Conservation (phyloP, 2,113 vertebrate genomes). For the Rana temporaria region DNA sequence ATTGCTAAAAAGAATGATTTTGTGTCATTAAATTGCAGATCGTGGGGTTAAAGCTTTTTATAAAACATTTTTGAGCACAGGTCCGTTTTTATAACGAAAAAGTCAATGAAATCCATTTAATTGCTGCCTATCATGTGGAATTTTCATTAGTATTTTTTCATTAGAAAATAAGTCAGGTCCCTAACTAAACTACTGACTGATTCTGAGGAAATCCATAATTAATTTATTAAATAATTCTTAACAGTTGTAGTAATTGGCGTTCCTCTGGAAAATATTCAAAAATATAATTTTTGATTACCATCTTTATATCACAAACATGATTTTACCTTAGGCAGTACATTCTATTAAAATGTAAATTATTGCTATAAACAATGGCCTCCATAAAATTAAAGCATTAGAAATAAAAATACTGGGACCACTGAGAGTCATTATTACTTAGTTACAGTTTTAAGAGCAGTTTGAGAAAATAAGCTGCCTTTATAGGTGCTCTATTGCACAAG, state of each 20-base stretch:
- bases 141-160: not conserved
- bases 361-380: not conserved
- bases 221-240: not conserved
- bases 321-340: not conserved
- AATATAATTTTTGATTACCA: not conserved
- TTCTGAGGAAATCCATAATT: constrained; percentile 9
- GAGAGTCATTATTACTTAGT: constrained; percentile 15
- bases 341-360: not conserved
- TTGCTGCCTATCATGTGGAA: not conserved
- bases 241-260: not conserved
- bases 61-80: too few relatives aligned
- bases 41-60: too few relatives aligned
- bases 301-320: not conserved
- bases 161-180: not conserved
- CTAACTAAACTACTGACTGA: not conserved
- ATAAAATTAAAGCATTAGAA: not conserved
- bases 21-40: too few relatives aligned
- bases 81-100: too few relatives aligned
- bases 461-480: constrained; percentile 6
- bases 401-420: not conserved
- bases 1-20: too few relatives aligned
- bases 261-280: not conserved
- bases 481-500: not conserved
- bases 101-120: not conserved
- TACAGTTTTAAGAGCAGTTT: constrained; percentile 5